Evolutionary conservation across 2,797 vertebrate genomes (phyloP).

Genomic region (Potorous gilbertii): DNA sequence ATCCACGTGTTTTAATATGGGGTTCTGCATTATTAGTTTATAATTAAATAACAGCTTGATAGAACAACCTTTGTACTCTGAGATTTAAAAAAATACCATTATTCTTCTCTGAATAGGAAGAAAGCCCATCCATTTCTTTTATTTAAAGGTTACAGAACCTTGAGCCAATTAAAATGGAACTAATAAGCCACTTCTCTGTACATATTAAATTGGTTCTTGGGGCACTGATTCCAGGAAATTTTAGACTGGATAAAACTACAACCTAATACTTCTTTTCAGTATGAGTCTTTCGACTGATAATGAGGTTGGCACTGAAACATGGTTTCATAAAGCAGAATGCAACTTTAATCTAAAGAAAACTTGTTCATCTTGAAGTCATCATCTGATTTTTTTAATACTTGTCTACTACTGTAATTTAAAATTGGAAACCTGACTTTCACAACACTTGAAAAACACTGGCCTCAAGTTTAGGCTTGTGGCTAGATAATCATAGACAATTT

Average conservation of each 20-base stretch:
- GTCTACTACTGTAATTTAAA: background rate
- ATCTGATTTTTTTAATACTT: constrained; percentile 6
- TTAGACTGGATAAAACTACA: background rate
- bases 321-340: background rate
- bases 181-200: constrained; percentile 46
- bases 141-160: constrained; percentile 75
- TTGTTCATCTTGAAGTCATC: background rate
- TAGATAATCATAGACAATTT: background rate
- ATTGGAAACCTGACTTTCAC: background rate
- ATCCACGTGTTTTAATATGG: constrained; percentile 69
- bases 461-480: background rate
- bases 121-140: constrained; percentile 74
- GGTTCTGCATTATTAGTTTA: constrained; percentile 75
- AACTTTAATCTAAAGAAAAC: constrained; percentile 10
- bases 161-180: constrained; percentile 65
- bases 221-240: constrained; percentile 31
- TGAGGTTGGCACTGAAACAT: background rate
- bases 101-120: constrained; percentile 73
- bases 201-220: constrained; percentile 1
- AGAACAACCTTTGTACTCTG: constrained; percentile 68
- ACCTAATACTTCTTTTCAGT: constrained; percentile 28
- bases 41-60: constrained; percentile 75
- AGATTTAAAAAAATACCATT: constrained; percentile 64
- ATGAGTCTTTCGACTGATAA: constrained; percentile 10
- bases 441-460: background rate